Evolutionary conservation across 2,888 invertebrate genomes (phyloP).

Genomic region (Orthosia gothica): DNA sequence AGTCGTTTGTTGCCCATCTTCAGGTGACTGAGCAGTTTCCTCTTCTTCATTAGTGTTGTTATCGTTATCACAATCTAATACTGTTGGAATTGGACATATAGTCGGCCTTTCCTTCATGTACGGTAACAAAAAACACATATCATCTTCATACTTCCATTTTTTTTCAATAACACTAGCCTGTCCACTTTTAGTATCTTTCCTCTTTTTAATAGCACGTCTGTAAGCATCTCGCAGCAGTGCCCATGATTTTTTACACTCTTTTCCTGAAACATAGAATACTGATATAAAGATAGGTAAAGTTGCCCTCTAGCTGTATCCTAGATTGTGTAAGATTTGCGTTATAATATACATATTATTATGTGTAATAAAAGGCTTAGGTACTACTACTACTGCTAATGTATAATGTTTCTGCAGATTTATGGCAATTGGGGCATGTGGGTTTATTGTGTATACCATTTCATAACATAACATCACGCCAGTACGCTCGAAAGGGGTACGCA

Average conservation of each 20-base stretch:
- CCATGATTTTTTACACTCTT: conserved; percentile 43
- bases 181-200: conserved; percentile 43
- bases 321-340: too few relatives aligned
- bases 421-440: conserved; percentile 61
- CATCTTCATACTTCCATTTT: conserved; percentile 61
- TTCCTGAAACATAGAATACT: conserved; percentile 52
- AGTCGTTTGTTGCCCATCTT: conserved; percentile 51
- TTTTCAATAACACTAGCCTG: conserved; percentile 36
- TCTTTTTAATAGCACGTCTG: conserved; percentile 59
- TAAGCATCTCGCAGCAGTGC: conserved; percentile 58
- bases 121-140: conserved; percentile 61
- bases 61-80: not conserved
- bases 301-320: too few relatives aligned
- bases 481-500: too few relatives aligned
- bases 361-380: too few relatives aligned
- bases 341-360: too few relatives aligned
- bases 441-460: too few relatives aligned
- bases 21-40: conserved; percentile 51
- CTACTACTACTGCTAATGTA: too few relatives aligned
- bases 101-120: conserved; percentile 50
- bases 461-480: too few relatives aligned
- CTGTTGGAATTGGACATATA: conserved; percentile 11
- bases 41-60: conserved; percentile 25
- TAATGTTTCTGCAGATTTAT: conserved; percentile 45
- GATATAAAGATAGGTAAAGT: too few relatives aligned